Base-by-base conservation (phyloP, 2,797 vertebrate species). In the Falco biarmicus region DNA sequence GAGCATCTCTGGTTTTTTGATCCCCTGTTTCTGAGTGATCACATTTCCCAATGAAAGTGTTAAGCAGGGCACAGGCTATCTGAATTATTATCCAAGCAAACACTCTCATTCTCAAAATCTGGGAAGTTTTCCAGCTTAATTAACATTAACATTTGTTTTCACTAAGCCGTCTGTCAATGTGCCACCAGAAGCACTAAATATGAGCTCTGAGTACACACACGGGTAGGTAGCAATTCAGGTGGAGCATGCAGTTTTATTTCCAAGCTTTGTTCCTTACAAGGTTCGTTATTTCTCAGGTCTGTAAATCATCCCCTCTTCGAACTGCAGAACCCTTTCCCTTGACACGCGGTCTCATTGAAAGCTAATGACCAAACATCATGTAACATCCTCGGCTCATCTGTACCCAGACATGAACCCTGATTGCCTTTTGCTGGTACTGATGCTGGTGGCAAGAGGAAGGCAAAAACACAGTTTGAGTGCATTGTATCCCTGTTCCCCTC, bases 101-200 rank as follows among this genome's bases (percentile, higher is more conserved):
- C 91, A 82, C 80, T 86, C 89, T 93, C 96, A 79, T 93, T 95
- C 96, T 95, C 85, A 43, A 88, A 93, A 94, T 95, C 96, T 95
- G 96, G 96, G 96, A 97, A 93, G 91, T 96, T 96, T 96, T 97
- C 96, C 96, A 97, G 96, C 95, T 95, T 96, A 81, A 96, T 96
- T 96, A 97, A 77, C 96, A 96, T 95, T 82, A 92, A 87, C 95
- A 93, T 96, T 96, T 97, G 96, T 97, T 97, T 96, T 95, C 95
- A 83, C 95, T 92, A 77, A 95, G 96, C 95, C 87, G 87, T 97
- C 93, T 97, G 96, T 95, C 96, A 95, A 16, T 10, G 94, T 95
- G 94, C 93, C 96, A 91, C 96, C 91, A 71, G 82, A 32, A 95
- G 91, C 95, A 91, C 84, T 91, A 88, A 86, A 89, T 54, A 50